Conservation (phyloP, 2,113 vertebrate species). For the Sclerurus mexicanus region DNA sequence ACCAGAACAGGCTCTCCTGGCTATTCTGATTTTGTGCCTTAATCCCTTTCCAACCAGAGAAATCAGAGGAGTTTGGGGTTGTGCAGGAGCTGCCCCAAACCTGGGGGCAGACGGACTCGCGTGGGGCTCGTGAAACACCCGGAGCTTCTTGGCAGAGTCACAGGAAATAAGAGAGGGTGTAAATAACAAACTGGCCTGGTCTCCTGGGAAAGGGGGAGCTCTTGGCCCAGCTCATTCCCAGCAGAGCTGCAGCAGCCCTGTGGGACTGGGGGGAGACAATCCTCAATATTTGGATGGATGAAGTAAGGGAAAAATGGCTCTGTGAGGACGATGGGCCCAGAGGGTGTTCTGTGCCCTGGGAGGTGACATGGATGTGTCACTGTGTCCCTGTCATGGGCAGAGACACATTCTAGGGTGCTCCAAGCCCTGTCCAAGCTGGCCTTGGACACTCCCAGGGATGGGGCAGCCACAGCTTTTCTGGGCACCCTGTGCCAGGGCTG, state of each 20-base stretch:
- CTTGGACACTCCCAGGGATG: too few species aligned
- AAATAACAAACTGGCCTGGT: background rate
- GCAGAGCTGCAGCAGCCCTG: background rate
- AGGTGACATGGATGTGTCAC: too few species aligned
- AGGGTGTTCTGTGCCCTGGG: too few species aligned
- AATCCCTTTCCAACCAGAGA: background rate
- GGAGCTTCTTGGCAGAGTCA: slow-evolving; percentile 32
- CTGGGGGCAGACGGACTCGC: background rate
- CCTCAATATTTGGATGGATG: too few species aligned
- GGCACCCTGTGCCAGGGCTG: too few species aligned
- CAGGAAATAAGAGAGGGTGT: background rate
- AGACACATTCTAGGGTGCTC: too few species aligned
- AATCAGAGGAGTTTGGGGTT: background rate
- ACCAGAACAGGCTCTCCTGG: accelerated
- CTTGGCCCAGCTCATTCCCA: background rate
- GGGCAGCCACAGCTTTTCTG: too few species aligned
- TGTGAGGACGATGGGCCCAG: too few species aligned
- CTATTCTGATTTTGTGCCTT: background rate
- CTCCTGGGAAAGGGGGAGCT: background rate
- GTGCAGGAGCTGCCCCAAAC: background rate
- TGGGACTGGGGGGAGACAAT: background rate
- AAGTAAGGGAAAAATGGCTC: too few species aligned
- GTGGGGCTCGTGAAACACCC: background rate
- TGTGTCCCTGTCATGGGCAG: too few species aligned
- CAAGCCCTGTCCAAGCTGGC: too few species aligned